These are phyloP conservation scores for Xiphias gladius DNA, from an alignment of 2,113 vertebrate species.

Conservation along the genomic window DNA sequence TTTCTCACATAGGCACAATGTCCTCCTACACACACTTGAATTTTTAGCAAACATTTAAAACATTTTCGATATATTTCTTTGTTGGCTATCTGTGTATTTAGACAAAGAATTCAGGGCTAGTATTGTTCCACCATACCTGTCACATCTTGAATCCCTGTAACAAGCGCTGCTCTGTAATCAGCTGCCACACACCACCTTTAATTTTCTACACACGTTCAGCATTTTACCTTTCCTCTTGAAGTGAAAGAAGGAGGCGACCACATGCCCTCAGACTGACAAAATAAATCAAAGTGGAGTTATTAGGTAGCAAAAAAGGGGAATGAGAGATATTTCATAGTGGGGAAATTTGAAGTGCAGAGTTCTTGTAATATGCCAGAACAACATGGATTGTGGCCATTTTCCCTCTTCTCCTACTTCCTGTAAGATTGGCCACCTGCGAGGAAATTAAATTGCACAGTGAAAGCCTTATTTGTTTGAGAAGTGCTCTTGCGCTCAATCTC, in stretches of 20 bases:
- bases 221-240: conserved; percentile 20
- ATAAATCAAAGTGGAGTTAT: conserved; percentile 38
- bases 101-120: background rate
- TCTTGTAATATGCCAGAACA: conserved; percentile 24
- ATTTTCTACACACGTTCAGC: conserved; percentile 22
- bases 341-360: conserved; percentile 41
- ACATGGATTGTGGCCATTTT: conserved; percentile 27
- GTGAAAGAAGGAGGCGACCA: background rate
- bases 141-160: background rate
- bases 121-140: background rate
- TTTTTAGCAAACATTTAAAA: conserved; percentile 5
- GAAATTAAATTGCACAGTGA: conserved; percentile 53
- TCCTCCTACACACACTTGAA: background rate
- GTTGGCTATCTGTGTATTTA: conserved; percentile 10
- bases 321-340: conserved; percentile 31
- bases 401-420: conserved; percentile 22
- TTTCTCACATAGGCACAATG: background rate
- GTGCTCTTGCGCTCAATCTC: conserved; percentile 44
- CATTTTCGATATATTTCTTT: background rate
- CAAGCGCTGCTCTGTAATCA: background rate
- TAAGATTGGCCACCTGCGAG: conserved; percentile 45
- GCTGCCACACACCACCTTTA: conserved; percentile 23
- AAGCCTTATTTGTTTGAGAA: conserved; percentile 61
- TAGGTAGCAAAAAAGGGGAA: conserved; percentile 2
- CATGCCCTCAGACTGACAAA: conserved; percentile 26